Percentiles rank a stretch among this genome's conserved stretches.
Evolutionary conservation across 2,113 vertebrate species (phyloP).

Genomic region (Pollachius pollachius): DNA sequence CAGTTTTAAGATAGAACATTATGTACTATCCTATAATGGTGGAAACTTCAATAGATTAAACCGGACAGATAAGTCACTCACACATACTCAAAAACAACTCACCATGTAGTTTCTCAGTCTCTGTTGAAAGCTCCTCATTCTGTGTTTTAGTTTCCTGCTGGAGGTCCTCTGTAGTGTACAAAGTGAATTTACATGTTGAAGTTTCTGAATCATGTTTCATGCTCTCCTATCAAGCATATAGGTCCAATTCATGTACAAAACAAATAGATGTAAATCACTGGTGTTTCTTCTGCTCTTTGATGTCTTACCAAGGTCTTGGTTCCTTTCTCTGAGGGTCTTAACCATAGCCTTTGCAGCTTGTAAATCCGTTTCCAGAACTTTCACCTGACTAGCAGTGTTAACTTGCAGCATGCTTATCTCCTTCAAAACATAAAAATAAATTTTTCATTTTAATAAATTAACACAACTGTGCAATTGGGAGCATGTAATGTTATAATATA

Average conservation of each 20-base stretch:
- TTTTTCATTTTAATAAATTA: neutral
- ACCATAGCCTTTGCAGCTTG: constrained; percentile 54
- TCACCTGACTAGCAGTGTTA: constrained; percentile 67
- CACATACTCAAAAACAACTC: constrained; percentile 29
- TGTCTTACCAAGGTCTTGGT: constrained; percentile 70
- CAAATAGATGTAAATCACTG: neutral
- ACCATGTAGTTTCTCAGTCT: constrained; percentile 70
- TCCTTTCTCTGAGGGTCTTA: constrained; percentile 63
- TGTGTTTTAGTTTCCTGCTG: constrained; percentile 66
- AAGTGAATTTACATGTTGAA: neutral
- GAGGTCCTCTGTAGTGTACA: constrained; percentile 62
- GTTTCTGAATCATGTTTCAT: neutral
- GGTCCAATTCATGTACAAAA: neutral
- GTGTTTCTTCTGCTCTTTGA: neutral
- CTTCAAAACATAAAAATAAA: constrained; percentile 41
- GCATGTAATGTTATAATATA: too few species aligned
- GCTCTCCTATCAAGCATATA: too few species aligned
- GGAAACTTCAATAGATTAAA: neutral
- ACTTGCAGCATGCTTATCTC: constrained; percentile 72
- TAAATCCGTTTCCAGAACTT: constrained; percentile 66
- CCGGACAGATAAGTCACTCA: neutral
- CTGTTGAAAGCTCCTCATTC: constrained; percentile 66
- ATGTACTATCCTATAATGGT: too few species aligned
- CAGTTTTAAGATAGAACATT: neutral
- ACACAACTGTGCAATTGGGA: too few species aligned